Evolutionary conservation across 2,113 vertebrate species (phyloP), one percentile per base, ranked within the genome.

Genomic region (Perccottus glenii): DNA sequence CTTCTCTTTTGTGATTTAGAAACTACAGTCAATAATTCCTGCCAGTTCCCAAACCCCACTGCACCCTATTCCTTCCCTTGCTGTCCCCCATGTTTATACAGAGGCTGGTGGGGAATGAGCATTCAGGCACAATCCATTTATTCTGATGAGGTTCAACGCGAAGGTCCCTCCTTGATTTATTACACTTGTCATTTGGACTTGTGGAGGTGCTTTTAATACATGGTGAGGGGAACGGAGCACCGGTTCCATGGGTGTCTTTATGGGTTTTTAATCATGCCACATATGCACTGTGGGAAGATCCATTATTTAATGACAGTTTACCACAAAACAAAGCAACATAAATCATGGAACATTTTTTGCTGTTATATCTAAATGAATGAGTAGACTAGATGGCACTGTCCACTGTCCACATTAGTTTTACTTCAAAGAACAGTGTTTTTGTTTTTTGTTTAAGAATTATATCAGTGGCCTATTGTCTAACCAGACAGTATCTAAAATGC

Each of bases 91-190:
- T 81, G 78, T 87, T 88, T 88, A 81, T 46, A 67, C 70, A 76
- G 80, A 77, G 80, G 85, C 64, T 86, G 62, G 80, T 66, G 76
- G 80, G 82, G 83, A 87, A 86, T 85, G 84, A 88, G 47, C 32
- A n/a, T 74, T 85, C 59, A 82, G 78, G 66, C 12, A 11, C n/a
- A 82, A 73, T 81, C 64, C 78, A 82, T 85, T 87, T 84, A 64
- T 83, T 71, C 70, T 59, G 67, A 85, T 62, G 45, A 67, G 87
- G 86, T 87, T 87, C 87, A 87, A 65, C 5, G 6, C 50, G 65
- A 78, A 83, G 75, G 75, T 74, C 71, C 77, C 5, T 66, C 48
- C 59, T 77, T 88, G 83, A 89, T 89, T 87, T 82, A 90, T 88
- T 68, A 35, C 64, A 15, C 77, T 65, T 81, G 82, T 85, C 83